A percentile compares a stretch with the other conserved stretches of the same genome.
phyloP scores from a whole-genome alignment of 2,888 invertebrate genomes.

The Acronicta aceris region DNA sequence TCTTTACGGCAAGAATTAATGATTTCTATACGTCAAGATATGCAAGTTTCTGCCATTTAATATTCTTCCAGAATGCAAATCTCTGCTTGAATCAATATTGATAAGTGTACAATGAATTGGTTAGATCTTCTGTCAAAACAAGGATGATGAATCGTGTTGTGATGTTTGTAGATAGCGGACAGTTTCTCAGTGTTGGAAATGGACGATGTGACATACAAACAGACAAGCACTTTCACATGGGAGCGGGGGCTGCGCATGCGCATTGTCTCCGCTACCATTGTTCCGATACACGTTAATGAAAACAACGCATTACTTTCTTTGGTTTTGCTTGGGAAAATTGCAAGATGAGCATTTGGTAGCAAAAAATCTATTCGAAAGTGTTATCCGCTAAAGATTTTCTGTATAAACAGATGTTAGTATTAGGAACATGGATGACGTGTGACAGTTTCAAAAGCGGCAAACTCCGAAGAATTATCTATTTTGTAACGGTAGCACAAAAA shows the following conservation, averaged over 20 bases:
- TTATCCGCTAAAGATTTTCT: constrained; percentile 25
- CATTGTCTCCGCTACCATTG: constrained; percentile 65
- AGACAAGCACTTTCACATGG: constrained; percentile 75
- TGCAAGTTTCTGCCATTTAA: constrained; percentile 3
- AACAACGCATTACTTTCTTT: constrained; percentile 69
- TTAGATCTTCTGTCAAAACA: constrained; percentile 29
- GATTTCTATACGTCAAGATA: constrained; percentile 34
- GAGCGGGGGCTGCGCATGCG: constrained; percentile 56
- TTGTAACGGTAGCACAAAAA: not conserved
- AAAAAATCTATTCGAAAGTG: constrained; percentile 52
- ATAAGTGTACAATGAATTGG: constrained; percentile 33
- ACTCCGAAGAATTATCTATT: not conserved
- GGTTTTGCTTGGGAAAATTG: constrained; percentile 64
- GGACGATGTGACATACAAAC: constrained; percentile 63
- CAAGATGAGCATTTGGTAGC: constrained; percentile 46
- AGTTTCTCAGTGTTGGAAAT: constrained; percentile 54
- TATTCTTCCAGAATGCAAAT: constrained; percentile 33
- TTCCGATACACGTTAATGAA: constrained; percentile 60
- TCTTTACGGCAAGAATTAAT: too few species aligned
- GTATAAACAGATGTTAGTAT: constrained; percentile 12
- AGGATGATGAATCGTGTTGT: constrained; percentile 43
- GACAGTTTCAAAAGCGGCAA: not conserved
- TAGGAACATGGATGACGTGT: not conserved
- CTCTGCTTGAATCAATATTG: constrained; percentile 34
- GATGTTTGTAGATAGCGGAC: constrained; percentile 39